These are phyloP conservation scores for Melanocharis versteri DNA, from an alignment of 2,113 vertebrate species.

Conservation along the genomic window DNA sequence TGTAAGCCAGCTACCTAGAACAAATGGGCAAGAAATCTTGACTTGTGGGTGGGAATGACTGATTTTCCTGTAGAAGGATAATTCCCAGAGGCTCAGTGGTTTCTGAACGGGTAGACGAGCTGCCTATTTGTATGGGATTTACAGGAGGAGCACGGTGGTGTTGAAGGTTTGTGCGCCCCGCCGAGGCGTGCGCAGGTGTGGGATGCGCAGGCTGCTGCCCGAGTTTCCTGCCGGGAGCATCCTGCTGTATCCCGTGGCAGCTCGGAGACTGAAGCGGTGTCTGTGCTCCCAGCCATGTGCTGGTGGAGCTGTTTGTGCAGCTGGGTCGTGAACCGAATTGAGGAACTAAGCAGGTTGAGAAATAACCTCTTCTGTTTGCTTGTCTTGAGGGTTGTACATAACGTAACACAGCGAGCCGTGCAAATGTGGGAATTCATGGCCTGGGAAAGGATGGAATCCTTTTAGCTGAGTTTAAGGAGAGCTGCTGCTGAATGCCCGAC, in stretches of 20 bases:
- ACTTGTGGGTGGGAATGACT: background rate
- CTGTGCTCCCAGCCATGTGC: background rate
- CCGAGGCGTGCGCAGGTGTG: background rate
- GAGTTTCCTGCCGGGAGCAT: background rate
- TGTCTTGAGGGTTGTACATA: background rate
- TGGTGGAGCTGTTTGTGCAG: background rate
- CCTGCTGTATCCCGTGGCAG: background rate
- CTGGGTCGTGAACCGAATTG: background rate
- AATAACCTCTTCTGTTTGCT: background rate
- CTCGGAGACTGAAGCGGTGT: background rate
- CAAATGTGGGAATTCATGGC: background rate
- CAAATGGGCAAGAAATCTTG: background rate
- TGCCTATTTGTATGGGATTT: accelerated
- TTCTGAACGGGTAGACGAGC: background rate
- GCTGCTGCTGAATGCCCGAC: background rate
- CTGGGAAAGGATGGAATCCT: background rate
- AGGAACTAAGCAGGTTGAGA: background rate
- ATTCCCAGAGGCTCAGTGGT: background rate
- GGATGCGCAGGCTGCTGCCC: background rate
- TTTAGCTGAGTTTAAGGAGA: background rate
- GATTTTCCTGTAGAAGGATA: background rate
- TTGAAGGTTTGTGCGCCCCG: accelerated
- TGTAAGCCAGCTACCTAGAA: background rate
- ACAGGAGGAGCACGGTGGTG: background rate
- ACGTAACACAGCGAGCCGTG: background rate